Evolutionary conservation across 2,797 vertebrate genomes (phyloP).

Genomic region (Propithecus deckenii): DNA sequence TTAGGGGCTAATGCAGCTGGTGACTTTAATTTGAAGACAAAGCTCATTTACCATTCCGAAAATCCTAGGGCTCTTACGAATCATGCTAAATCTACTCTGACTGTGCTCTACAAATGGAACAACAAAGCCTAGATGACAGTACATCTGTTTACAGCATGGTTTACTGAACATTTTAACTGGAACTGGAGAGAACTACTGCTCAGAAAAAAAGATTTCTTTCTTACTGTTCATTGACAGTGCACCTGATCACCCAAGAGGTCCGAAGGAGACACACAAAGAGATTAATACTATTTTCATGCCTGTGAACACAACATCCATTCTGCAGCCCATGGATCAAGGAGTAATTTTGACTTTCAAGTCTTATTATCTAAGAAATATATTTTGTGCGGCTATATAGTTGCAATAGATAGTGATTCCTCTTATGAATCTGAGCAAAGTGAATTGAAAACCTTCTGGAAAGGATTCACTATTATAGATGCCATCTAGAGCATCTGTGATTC

Average conservation of each 20-base stretch:
- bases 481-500: neutral
- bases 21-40: neutral
- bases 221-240: neutral
- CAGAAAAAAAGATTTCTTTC: neutral
- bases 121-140: neutral
- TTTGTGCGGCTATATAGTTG: neutral
- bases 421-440: neutral
- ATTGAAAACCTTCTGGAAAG: neutral
- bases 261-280: neutral
- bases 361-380: neutral
- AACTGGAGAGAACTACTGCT: neutral
- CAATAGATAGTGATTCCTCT: neutral
- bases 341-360: neutral
- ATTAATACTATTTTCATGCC: neutral
- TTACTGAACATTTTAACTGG: neutral
- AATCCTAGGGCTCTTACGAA: neutral
- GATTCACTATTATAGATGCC: neutral
- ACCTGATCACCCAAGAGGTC: neutral
- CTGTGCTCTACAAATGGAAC: neutral
- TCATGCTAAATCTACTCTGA: neutral
- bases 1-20: neutral
- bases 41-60: neutral
- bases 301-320: neutral
- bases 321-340: neutral
- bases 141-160: neutral